Percentiles rank a stretch among this genome's conserved stretches.
Evolutionary conservation across 2,797 vertebrate species (phyloP).

Genomic region (Takifugu ocellatus): DNA sequence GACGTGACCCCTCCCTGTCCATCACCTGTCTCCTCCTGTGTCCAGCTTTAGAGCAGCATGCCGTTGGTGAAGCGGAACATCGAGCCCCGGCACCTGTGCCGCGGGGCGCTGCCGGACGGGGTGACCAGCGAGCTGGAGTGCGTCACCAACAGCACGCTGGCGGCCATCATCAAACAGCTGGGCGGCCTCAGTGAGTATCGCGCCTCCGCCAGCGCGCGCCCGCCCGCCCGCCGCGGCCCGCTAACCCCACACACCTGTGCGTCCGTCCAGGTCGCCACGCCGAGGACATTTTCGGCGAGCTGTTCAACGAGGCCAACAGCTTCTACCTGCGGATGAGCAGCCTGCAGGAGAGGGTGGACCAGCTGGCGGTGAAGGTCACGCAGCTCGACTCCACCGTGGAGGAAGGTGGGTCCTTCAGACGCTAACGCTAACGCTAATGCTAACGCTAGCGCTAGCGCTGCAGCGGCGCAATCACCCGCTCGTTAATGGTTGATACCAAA

Average conservation of each 20-base stretch:
- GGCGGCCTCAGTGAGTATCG: constrained; percentile 81
- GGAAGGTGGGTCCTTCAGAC: constrained; percentile 73
- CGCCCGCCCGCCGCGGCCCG: too few species aligned
- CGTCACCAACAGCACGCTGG: constrained; percentile 91
- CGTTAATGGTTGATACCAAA: background rate
- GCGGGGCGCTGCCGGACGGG: constrained; percentile 83
- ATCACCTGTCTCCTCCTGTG: background rate
- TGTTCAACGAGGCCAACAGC: constrained; percentile 90
- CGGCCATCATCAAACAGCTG: constrained; percentile 92
- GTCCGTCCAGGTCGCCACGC: constrained; percentile 81
- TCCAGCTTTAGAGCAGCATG: constrained; percentile 69
- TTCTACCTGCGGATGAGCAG: constrained; percentile 92
- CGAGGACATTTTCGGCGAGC: constrained; percentile 88
- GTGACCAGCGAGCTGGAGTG: constrained; percentile 90
- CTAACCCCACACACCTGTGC: background rate
- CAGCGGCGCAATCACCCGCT: background rate
- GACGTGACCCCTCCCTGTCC: too few species aligned
- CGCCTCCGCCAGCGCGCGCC: too few species aligned
- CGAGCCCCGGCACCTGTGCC: constrained; percentile 88
- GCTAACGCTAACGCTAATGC: background rate
- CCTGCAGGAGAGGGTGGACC: constrained; percentile 89
- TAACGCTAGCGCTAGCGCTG: too few species aligned
- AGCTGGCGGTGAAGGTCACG: constrained; percentile 89
- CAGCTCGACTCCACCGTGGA: constrained; percentile 92
- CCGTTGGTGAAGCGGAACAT: constrained; percentile 91